These are phyloP conservation scores for Pangasianodon hypophthalmus DNA, from an alignment of 2,113 vertebrate genomes.

Conservation along the genomic window DNA sequence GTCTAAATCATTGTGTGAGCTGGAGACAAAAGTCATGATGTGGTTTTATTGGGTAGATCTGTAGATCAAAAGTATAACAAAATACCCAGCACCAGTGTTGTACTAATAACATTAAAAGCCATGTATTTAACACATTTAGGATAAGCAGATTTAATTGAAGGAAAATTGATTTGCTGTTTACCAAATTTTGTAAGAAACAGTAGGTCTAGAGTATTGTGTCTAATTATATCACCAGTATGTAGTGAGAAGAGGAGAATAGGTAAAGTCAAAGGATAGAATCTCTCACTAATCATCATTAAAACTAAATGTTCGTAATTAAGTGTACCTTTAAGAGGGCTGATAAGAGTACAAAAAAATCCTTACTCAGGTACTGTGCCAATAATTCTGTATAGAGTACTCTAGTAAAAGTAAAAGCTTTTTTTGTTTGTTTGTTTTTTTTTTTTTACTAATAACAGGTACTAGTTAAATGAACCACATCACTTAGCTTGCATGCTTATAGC, in stretches of 20 bases:
- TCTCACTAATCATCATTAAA: no score
- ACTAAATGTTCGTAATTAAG: no score
- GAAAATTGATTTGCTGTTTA: neutral
- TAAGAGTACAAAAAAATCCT: neutral
- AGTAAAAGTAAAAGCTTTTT: neutral
- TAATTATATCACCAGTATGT: neutral
- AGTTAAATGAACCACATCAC: no score
- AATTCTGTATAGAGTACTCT: neutral
- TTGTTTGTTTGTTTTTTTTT: neutral
- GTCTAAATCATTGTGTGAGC: neutral
- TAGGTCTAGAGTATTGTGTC: no score
- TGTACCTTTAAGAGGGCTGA: no score
- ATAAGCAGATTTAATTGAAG: neutral
- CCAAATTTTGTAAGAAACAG: neutral
- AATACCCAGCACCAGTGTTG: neutral
- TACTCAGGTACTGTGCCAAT: neutral
- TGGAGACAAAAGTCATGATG: neutral
- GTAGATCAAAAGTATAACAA: neutral
- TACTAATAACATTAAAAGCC: neutral
- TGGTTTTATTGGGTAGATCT: neutral
- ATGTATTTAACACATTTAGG: neutral
- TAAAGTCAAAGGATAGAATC: no score
- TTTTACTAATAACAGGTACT: neutral
- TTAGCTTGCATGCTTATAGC: no score
- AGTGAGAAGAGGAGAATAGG: neutral